A percentile compares a stretch with the other conserved stretches of the same genome.
Evolutionary conservation across 2,888 invertebrate species (phyloP).

Genomic region (Trypoxylon attenuatum): DNA sequence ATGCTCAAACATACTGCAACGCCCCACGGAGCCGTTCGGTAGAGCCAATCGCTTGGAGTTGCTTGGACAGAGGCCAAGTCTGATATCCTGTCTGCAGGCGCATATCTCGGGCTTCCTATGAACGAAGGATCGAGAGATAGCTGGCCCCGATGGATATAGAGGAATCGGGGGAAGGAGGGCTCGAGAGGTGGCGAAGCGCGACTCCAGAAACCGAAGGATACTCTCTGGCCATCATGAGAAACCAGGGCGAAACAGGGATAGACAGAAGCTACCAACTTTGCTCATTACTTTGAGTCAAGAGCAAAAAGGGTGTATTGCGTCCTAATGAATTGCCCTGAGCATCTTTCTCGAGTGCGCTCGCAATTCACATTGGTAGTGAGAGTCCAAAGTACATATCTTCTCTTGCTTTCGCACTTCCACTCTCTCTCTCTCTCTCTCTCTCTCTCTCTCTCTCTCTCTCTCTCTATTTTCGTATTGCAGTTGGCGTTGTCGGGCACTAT

Average conservation of each 20-base stretch:
- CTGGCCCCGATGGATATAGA: slow-evolving; percentile 13
- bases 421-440: slow-evolving; percentile 11
- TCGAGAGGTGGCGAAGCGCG: background rate
- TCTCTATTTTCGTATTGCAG: background rate
- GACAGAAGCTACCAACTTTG: slow-evolving; percentile 60
- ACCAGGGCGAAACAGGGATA: slow-evolving; percentile 18
- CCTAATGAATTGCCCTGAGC: slow-evolving; percentile 44
- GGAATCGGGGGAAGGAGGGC: slow-evolving; percentile 1
- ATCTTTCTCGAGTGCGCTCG: slow-evolving; percentile 18
- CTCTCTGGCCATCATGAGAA: slow-evolving; percentile 21
- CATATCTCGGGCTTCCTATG: slow-evolving; percentile 48
- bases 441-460: background rate
- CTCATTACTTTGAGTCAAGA: slow-evolving; percentile 60
- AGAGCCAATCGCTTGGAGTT: slow-evolving; percentile 68
- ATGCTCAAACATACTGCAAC: slow-evolving; percentile 52
- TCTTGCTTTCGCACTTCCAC: no score
- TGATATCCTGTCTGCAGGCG: slow-evolving; percentile 58
- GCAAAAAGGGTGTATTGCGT: slow-evolving; percentile 25
- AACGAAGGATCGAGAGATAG: slow-evolving; percentile 25
- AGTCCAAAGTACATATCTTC: no score
- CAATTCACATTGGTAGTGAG: no score
- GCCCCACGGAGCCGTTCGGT: slow-evolving; percentile 22
- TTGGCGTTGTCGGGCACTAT: background rate
- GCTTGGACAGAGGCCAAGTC: slow-evolving; percentile 68
- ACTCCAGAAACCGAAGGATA: slow-evolving; percentile 12